phyloP scores from a whole-genome alignment of 2,888 invertebrate species.

The Neuroscelio doddi region DNA sequence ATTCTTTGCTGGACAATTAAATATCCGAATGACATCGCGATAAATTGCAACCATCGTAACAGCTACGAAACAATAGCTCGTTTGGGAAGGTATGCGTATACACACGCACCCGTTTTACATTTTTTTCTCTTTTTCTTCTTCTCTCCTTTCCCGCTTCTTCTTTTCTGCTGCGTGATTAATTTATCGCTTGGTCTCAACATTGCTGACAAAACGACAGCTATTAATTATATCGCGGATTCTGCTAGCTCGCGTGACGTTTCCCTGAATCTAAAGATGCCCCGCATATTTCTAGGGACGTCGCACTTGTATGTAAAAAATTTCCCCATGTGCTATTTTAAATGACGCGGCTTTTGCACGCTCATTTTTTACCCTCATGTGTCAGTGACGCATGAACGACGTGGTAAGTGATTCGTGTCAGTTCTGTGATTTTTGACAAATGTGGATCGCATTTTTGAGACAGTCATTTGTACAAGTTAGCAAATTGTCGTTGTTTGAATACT shows the following conservation, averaged over 20 bases:
- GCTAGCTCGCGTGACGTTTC: conserved; percentile 26
- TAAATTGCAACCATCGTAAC: conserved; percentile 46
- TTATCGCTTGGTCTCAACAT: conserved; percentile 48
- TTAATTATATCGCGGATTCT: conserved; percentile 49
- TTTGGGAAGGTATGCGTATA: conserved; percentile 38
- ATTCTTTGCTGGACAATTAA: conserved; percentile 51
- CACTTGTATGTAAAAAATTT: conserved; percentile 36
- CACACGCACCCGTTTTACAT: conserved; percentile 36
- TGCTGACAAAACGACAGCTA: conserved; percentile 49
- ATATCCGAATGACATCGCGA: conserved; percentile 52
- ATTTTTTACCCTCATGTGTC: conserved; percentile 40
- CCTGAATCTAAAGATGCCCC: conserved; percentile 43
- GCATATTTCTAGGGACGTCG: conserved; percentile 35
- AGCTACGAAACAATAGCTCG: conserved; percentile 44
- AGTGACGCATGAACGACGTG: conserved; percentile 38
- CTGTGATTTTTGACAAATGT: conserved; percentile 44
- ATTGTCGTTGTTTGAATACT: conserved; percentile 18
- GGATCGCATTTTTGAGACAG: conserved; percentile 34
- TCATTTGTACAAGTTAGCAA: conserved; percentile 34
- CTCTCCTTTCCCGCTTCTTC: conserved; percentile 13
- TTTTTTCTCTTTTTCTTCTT: conserved; percentile 15
- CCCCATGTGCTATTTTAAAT: conserved; percentile 41
- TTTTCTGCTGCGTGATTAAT: conserved; percentile 45
- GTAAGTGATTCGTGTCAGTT: conserved; percentile 44
- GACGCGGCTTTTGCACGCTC: conserved; percentile 33